Evolutionary conservation across 2,888 invertebrate genomes (phyloP), one percentile per base, ranked within the genome.

Genomic region (Athalia rosae): DNA sequence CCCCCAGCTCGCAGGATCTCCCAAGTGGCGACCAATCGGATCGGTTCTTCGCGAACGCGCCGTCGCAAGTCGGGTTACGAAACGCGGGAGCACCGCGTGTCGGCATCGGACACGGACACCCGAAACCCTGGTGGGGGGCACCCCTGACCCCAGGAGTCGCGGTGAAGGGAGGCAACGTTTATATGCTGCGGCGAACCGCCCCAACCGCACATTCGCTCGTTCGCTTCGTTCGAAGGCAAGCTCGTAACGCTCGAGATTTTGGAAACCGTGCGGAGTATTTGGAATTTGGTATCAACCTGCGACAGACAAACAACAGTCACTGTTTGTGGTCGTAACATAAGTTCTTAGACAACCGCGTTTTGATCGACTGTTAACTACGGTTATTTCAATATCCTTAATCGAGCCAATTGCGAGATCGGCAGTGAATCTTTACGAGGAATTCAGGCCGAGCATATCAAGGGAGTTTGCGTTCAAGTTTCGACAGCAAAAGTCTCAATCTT

Each of bases 271-370:
- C 77, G 79, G 79, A 78, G 79, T 79, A 79, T 77, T 79, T 79
- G 64, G 78, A 79, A 79, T 77, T 67, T 50, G 67, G 15, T 53
- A 58, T 63, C 6, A 50, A 53, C 63, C 50, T 73, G 47, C 90
- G 92, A 91, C 92, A 92, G 92, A 92, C 92, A 90, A 92, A 91
- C 82, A 81, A 41, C 91, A 90, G 86, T 88, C 85, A 85, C 88
- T 90, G 91, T 91, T 93, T 91, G 93, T 93, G 93, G 93, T 93
- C 92, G 92, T 73, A 73, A 79, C 47, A 28, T 71, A 74, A 74
- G 78, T 79, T 79, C 78, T 58, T 79, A 79, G 79, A 79, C 79
- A 66, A 15, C 77, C 78, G 79, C 64, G 79, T 43, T 28, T 28
- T 28, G 58, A 53, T 74, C 53, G 9, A 47, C 15, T 66, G 9